A percentile compares a stretch with the other conserved stretches of the same genome.
These are phyloP conservation scores for Apamea epomidion DNA, from an alignment of 2,888 invertebrate species.

Conservation along the genomic window DNA sequence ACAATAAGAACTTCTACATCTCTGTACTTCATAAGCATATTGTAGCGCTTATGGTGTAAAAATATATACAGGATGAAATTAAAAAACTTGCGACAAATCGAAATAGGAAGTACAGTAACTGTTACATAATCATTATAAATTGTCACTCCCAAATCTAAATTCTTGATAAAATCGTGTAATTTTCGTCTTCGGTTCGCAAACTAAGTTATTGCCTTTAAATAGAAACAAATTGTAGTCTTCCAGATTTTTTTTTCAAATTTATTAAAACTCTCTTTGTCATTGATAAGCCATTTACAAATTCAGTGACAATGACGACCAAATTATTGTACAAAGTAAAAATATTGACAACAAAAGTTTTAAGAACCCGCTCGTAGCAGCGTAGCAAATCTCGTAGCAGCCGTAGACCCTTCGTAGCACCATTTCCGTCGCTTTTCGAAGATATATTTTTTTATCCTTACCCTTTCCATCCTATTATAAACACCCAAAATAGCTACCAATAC, in stretches of 20 bases:
- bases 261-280: too few relatives aligned
- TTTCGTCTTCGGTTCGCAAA: too few relatives aligned
- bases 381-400: conserved; percentile 43
- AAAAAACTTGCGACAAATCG: too few relatives aligned
- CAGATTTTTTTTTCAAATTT: too few relatives aligned
- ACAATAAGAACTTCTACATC: not conserved
- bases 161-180: too few relatives aligned
- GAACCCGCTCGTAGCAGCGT: conserved; percentile 48
- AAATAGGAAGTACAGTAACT: too few relatives aligned
- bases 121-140: too few relatives aligned
- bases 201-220: too few relatives aligned
- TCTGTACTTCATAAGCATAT: not conserved
- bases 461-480: conserved; percentile 36
- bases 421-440: not conserved
- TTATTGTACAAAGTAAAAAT: not conserved
- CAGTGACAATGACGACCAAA: not conserved
- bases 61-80: not conserved
- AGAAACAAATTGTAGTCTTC: too few relatives aligned
- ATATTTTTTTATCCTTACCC: not conserved
- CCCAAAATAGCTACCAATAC: conserved; percentile 24
- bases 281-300: not conserved
- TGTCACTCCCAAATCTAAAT: too few relatives aligned
- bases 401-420: conserved; percentile 46
- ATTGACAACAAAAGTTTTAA: not conserved
- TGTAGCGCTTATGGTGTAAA: too few relatives aligned